Percentiles rank a stretch among this genome's conserved stretches.
Evolutionary conservation across 2,888 invertebrate species (phyloP).

Genomic region (Acanthoscelides obtectus): DNA sequence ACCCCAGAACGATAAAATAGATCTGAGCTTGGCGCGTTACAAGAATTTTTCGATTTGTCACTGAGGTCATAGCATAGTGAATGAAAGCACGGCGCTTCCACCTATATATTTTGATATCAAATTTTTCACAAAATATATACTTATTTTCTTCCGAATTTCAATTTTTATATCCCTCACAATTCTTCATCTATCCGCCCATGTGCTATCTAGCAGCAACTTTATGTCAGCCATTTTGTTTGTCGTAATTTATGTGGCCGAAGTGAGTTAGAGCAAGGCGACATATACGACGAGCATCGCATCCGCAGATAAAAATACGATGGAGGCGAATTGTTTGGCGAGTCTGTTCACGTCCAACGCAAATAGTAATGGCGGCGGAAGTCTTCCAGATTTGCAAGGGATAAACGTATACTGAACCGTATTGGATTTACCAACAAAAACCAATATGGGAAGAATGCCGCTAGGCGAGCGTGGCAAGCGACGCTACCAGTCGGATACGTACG

Average conservation of each 20-base stretch:
- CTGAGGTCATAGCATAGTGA: too few relatives aligned
- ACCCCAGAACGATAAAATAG: too few relatives aligned
- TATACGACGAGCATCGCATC: background rate
- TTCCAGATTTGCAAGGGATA: background rate
- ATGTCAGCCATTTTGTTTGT: background rate
- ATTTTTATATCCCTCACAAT: too few relatives aligned
- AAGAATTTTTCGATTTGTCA: too few relatives aligned
- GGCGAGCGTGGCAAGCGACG: too few relatives aligned
- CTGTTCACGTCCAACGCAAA: background rate
- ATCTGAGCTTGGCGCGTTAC: too few relatives aligned
- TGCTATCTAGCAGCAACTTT: background rate
- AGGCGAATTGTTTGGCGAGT: background rate
- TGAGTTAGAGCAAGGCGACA: background rate
- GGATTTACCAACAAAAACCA: background rate
- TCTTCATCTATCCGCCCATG: background rate
- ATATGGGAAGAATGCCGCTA: background rate
- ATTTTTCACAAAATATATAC: too few relatives aligned
- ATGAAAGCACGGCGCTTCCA: too few relatives aligned
- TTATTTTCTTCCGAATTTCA: too few relatives aligned
- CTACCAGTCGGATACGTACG: background rate
- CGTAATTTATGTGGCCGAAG: background rate
- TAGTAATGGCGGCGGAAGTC: background rate
- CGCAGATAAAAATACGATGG: background rate
- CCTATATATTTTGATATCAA: too few relatives aligned
- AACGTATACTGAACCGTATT: background rate